Base-by-base conservation (phyloP, 1,140 invertebrate species). In the Aphelenchoides fujianensis region DNA sequence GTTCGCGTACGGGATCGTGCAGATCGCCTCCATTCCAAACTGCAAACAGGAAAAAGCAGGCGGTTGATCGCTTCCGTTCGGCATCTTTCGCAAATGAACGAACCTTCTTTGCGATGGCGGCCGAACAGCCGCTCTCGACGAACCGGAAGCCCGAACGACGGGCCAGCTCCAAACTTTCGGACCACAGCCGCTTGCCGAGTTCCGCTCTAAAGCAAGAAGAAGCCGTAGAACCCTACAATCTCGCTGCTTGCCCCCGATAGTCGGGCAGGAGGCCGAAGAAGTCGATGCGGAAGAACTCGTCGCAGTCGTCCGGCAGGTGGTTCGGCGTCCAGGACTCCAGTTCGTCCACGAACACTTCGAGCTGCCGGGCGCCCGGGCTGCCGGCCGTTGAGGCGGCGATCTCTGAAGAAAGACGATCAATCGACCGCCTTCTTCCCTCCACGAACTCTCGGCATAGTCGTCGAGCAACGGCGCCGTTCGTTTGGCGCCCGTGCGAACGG, bases 241-340 rank as follows among this genome's bases (percentile, higher is more conserved):
- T n/a, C n/a, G n/a, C 52, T 23, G 19, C 2, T 53, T n/a, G 27
- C 16, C 3, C n/a, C 16, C 28, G 57, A 30, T 19, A 2, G 1
- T 61, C 1, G 27, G 57, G 57, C 57, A 19, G 1, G 28, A 19
- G 27, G 57, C 2, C 1, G 57, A 19, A 1, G 57, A 61, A 2
- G 57, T 61, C 57, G 57, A 41, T 61, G 16, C 36, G 57, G 28
- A n/a, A n/a, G 27, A 61, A 61, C 27, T 61, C n/a, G 16, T 19
- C 1, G 27, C n/a, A 30, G 57, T 61, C 57, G 41, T 48, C 41
- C 12, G 41, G 41, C 41, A 48, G 23, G 23, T 12, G 23, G 41
- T 48, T 48, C 41, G 41, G 41, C 23, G 41, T 48, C 12, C 12
- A 48, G 12, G 41, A 48, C 23, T 48, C 41, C 23, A 48, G 41